Conservation (phyloP, 2,797 vertebrate genomes). For the Antrozous pallidus region DNA sequence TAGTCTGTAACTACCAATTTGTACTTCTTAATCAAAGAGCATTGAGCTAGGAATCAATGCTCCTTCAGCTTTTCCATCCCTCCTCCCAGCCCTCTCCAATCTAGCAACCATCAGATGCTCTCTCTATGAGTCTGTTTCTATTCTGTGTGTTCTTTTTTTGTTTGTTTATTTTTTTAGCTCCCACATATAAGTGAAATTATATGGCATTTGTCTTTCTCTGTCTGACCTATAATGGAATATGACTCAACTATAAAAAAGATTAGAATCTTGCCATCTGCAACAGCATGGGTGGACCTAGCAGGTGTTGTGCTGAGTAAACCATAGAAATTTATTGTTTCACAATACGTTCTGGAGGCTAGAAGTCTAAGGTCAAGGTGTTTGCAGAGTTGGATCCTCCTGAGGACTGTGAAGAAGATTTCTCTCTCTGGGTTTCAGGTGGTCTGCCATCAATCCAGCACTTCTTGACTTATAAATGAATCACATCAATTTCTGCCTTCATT, state of each 20-base stretch:
- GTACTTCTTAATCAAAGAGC: not conserved
- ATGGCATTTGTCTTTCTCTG: not conserved
- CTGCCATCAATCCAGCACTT: not conserved
- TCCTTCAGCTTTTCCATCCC: not conserved
- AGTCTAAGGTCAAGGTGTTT: not conserved
- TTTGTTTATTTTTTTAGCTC: not conserved
- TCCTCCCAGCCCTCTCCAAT: not conserved
- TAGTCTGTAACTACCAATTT: not conserved
- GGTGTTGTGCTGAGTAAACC: not conserved
- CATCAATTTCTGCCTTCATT: not conserved
- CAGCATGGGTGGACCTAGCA: not conserved
- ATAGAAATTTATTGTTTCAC: not conserved
- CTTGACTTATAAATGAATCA: not conserved
- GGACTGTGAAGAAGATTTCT: not conserved
- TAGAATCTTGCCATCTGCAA: not conserved
- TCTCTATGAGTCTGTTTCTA: not conserved
- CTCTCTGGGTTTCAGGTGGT: not conserved
- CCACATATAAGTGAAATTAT: not conserved
- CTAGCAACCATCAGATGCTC: not conserved
- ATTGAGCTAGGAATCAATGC: too few relatives aligned
- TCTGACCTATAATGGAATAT: not conserved
- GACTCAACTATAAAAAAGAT: not conserved
- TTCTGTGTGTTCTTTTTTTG: not conserved
- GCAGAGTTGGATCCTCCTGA: not conserved
- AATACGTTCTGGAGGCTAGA: not conserved